A percentile compares a stretch with the other conserved stretches of the same genome.
Evolutionary conservation across 2,888 invertebrate genomes (phyloP).

Genomic region (Erebia palarica): DNA sequence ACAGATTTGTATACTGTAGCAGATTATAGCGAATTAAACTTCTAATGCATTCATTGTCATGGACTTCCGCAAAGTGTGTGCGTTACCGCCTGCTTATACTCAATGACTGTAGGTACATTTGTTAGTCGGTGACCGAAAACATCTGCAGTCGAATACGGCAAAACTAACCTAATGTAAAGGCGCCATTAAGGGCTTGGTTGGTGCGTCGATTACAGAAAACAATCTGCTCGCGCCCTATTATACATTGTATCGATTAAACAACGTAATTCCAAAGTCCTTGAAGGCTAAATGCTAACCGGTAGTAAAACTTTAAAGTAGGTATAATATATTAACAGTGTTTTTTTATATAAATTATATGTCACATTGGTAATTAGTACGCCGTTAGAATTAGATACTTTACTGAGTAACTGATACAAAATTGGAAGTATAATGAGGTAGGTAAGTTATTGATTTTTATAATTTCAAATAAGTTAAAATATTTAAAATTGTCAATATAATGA

Average conservation of each 20-base stretch:
- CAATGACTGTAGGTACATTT: too few species aligned
- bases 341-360: conserved; percentile 2
- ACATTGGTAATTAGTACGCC: background rate
- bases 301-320: background rate
- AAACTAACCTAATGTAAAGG: too few species aligned
- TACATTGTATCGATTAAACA: conserved; percentile 21
- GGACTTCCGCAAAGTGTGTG: too few species aligned
- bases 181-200: too few species aligned
- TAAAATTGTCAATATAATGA: too few species aligned
- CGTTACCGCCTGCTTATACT: too few species aligned
- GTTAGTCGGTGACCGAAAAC: too few species aligned
- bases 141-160: too few species aligned
- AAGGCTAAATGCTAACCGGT: conserved; percentile 21
- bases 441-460: background rate
- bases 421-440: background rate
- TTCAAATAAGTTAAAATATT: too few species aligned
- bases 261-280: conserved; percentile 21
- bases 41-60: too few species aligned
- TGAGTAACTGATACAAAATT: background rate
- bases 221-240: background rate
- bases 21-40: too few species aligned
- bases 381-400: background rate
- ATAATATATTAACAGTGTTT: background rate
- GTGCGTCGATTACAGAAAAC: background rate
- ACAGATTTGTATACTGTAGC: too few species aligned